Evolutionary conservation across 92 coral and sea anemone genomes (phyloP), one percentile per base, ranked within the genome.

Genomic region (Umimayanthus chanpuru): DNA sequence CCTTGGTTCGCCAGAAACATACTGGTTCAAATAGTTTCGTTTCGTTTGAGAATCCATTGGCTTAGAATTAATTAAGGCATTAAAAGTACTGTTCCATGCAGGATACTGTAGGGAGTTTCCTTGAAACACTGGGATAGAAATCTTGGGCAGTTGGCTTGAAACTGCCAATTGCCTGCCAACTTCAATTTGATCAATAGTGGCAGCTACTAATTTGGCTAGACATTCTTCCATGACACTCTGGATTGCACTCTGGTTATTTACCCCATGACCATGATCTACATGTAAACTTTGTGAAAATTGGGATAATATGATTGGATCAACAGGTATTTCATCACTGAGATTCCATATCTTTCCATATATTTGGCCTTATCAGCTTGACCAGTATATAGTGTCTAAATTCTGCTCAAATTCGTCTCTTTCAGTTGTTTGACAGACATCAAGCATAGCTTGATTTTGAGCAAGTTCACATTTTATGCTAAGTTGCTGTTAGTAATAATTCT

Each of bases 61-160:
- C 84, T 86, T 86, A 12, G 89, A 86, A 38, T 50, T 75, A 38
- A 86, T 76, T 23, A 86, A 39, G 61, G 81, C 70, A 76, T 77
- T 36, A 16, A 86, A 86, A 3, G 89, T 76, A 86, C 92, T 89
- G n/a, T 86, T 85, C 93, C 93, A 91, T 41, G 68, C 73, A 18
- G 87, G 93, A 55, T 93, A 91, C 64, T 88, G 89, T 32, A 91
- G 80, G 11, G 93, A 91, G 77, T 93, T 93, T 18, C 93, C 93
- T 68, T 75, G 78, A 55, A 86, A 93, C 58, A 90, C 65, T 66
- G 96, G 90, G 67, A 93, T 80, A 15, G 85, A 80, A 26, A 80
- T 23, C 61, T 80, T 80, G 20, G 85, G 85, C 29, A 80, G 32
- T 32, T 80, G 85, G 38, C 72, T 38, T 29, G 85, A 80, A 23